Evolutionary conservation across 2,113 vertebrate genomes (phyloP).

Genomic region (Tringa solitaria): DNA sequence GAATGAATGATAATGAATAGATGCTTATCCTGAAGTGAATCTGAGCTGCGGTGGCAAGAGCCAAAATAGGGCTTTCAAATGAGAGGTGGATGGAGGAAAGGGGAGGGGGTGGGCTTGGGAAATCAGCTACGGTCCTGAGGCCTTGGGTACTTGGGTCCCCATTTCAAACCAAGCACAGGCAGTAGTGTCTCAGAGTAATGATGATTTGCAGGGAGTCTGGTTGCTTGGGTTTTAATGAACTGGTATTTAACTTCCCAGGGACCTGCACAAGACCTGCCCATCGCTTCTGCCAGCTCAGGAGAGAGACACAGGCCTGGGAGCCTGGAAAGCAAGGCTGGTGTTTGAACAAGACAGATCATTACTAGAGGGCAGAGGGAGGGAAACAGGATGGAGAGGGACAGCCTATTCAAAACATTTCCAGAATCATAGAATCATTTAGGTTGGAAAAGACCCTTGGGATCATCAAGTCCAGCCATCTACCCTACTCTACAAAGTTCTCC

Average conservation of each 20-base stretch:
- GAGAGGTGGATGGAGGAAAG: not conserved
- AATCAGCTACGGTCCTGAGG: not conserved
- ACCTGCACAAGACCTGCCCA: not conserved
- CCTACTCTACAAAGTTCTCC: no score
- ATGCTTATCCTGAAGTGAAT: not conserved
- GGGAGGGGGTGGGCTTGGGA: not conserved
- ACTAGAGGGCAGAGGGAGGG: not conserved
- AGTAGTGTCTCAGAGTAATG: not conserved
- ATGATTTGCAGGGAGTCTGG: not conserved
- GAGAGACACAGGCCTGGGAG: not conserved
- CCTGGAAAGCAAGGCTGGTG: not conserved
- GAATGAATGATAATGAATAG: not conserved
- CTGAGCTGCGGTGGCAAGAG: not conserved
- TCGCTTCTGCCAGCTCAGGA: not conserved
- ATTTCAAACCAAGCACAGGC: not conserved
- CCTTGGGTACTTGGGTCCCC: not conserved
- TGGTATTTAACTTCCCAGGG: not conserved
- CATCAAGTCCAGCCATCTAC: no score
- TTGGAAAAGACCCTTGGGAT: no score
- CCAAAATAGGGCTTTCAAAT: not conserved
- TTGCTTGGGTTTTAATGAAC: not conserved
- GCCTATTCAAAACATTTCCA: not conserved
- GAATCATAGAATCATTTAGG: no score
- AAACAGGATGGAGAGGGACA: rapidly evolving
- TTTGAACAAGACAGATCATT: not conserved